These are phyloP conservation scores for Temnothorax unifasciatus DNA, from an alignment of 2,888 invertebrate species.

Conservation along the genomic window DNA sequence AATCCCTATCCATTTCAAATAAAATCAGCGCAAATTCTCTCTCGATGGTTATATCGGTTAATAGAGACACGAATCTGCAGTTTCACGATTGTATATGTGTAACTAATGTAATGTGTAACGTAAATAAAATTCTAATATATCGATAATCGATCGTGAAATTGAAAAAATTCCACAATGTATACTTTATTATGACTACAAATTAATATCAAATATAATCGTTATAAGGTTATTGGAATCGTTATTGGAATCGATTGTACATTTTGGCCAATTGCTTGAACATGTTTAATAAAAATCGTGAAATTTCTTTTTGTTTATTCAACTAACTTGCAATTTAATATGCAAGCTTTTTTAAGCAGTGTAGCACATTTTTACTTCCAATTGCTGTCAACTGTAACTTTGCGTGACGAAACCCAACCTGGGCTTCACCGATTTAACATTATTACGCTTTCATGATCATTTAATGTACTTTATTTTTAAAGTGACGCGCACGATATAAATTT, in stretches of 20 bases:
- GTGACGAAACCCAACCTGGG: no score
- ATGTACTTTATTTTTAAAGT: conserved; percentile 12
- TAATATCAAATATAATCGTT: conserved; percentile 7
- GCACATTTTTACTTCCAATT: conserved; percentile 2
- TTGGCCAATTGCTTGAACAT: background rate
- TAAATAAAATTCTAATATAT: conserved; percentile 10
- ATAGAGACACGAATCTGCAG: background rate
- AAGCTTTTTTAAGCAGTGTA: background rate
- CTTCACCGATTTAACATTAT: background rate
- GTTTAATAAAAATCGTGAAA: background rate
- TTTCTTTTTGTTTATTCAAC: background rate
- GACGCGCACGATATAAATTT: background rate
- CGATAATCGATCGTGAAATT: background rate
- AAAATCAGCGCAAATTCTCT: background rate
- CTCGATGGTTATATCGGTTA: background rate
- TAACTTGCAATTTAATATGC: background rate
- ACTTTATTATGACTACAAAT: background rate
- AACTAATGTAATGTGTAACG: background rate
- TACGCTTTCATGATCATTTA: conserved; percentile 12
- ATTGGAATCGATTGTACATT: background rate
- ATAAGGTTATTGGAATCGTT: background rate
- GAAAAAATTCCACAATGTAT: background rate
- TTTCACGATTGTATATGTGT: background rate
- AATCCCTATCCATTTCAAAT: conserved; percentile 19
- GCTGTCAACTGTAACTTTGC: background rate